Conservation (phyloP, 2,797 vertebrate species). For the Xenopus petersii region DNA sequence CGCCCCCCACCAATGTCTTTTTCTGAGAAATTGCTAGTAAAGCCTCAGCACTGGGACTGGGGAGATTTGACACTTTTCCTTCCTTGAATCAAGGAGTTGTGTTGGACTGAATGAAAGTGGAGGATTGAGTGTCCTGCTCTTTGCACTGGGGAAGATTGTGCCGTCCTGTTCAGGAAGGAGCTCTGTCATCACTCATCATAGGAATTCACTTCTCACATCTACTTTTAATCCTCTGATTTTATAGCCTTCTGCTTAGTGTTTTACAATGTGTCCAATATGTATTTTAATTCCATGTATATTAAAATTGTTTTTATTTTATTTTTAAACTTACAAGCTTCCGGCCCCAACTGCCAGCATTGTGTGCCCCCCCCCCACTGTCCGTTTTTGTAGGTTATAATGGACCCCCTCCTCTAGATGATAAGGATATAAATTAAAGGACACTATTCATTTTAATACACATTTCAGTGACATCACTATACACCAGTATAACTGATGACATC, state of each 20-base stretch:
- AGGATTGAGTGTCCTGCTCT: slow-evolving; percentile 68
- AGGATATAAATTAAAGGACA: not conserved
- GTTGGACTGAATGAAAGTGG: slow-evolving; percentile 66
- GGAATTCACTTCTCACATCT: slow-evolving; percentile 42
- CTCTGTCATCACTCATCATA: slow-evolving; percentile 65
- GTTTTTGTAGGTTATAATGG: not conserved
- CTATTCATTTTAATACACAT: too few relatives aligned
- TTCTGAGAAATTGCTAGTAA: slow-evolving; percentile 66
- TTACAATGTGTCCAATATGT: slow-evolving; percentile 32
- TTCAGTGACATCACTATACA: too few relatives aligned
- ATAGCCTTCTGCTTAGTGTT: slow-evolving; percentile 61
- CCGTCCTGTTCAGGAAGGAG: slow-evolving; percentile 69
- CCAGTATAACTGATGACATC: too few relatives aligned
- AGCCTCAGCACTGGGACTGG: slow-evolving; percentile 78
- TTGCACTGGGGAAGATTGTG: slow-evolving; percentile 74
- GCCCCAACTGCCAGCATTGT: slow-evolving; percentile 61
- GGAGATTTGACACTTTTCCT: slow-evolving; percentile 75
- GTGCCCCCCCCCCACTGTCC: not conserved
- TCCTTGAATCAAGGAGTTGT: slow-evolving; percentile 99
- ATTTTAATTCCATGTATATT: slow-evolving; percentile 62
- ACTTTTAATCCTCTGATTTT: slow-evolving; percentile 62
- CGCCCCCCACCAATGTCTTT: slow-evolving; percentile 77
- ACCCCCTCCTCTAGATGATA: not conserved
- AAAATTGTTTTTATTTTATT: slow-evolving; percentile 60
- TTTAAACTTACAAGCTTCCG: slow-evolving; percentile 59